Evolutionary conservation across 2,797 vertebrate species (phyloP).

Genomic region (Alosa sapidissima): DNA sequence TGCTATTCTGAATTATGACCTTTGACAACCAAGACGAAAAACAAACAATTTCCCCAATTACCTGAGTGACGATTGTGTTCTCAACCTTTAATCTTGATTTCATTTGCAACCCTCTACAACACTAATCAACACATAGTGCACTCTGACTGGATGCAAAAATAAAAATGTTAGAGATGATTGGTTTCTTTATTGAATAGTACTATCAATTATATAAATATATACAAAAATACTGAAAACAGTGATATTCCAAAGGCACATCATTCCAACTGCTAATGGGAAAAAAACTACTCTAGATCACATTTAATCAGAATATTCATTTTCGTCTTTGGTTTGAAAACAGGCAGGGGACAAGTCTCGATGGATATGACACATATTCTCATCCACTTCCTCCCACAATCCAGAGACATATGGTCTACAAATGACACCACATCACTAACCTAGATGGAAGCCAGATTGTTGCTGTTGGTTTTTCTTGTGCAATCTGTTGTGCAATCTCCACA

Average conservation of each 20-base stretch:
- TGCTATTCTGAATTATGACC: background rate
- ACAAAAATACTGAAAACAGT: background rate
- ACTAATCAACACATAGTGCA: background rate
- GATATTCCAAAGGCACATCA: background rate
- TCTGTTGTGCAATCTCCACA: background rate
- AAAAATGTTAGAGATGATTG: background rate
- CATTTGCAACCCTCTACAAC: background rate
- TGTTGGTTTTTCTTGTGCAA: background rate
- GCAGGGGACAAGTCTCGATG: background rate
- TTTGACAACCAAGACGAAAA: too few species aligned
- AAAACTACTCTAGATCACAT: background rate
- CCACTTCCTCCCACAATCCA: background rate
- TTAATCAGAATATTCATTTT: background rate
- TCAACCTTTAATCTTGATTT: background rate
- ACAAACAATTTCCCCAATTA: background rate
- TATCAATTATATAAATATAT: background rate
- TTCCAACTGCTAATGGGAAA: background rate
- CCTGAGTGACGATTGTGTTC: background rate
- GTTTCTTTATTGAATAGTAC: background rate
- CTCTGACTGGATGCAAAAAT: background rate
- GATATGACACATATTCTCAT: background rate
- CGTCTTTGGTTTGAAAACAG: background rate
- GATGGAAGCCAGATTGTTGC: background rate
- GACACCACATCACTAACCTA: background rate
- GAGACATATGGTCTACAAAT: background rate